Conservation (phyloP, 2,888 invertebrate genomes). For the Patella depressa region DNA sequence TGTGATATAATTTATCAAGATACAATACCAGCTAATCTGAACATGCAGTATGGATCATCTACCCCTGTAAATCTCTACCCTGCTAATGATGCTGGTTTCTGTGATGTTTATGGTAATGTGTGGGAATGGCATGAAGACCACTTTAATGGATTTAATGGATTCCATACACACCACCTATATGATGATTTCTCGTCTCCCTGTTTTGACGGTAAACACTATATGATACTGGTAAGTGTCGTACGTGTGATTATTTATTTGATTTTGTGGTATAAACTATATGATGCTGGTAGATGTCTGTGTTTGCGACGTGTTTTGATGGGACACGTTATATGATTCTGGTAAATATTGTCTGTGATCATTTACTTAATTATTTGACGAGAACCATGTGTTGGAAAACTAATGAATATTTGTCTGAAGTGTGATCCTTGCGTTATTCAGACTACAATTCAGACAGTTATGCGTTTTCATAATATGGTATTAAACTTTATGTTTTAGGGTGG, state of each 20-base stretch:
- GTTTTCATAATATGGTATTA: no score
- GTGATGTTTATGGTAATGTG: constrained; percentile 68
- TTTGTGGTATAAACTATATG: not conserved
- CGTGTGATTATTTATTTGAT: not conserved
- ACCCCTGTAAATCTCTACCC: constrained; percentile 67
- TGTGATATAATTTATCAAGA: constrained; percentile 61
- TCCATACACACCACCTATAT: constrained; percentile 61
- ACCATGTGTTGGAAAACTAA: no score
- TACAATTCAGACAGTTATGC: no score
- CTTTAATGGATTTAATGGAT: constrained; percentile 67
- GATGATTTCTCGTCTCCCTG: constrained; percentile 69
- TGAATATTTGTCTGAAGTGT: not conserved
- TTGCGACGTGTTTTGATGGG: no score
- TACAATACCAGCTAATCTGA: constrained; percentile 55
- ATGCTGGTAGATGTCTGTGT: no score
- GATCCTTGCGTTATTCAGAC: not conserved
- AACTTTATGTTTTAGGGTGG: constrained; percentile 59
- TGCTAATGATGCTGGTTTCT: constrained; percentile 60
- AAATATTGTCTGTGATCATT: no score
- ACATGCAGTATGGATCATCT: constrained; percentile 65
- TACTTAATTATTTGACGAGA: no score
- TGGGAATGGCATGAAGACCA: constrained; percentile 71
- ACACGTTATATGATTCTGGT: no score
- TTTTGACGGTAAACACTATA: constrained; percentile 68
- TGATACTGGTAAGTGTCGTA: constrained; percentile 61